Percentiles rank a stretch among this genome's conserved stretches.
These are phyloP conservation scores for Anagrus nilaparvatae DNA, from an alignment of 1,140 invertebrate genomes.

Conservation along the genomic window DNA sequence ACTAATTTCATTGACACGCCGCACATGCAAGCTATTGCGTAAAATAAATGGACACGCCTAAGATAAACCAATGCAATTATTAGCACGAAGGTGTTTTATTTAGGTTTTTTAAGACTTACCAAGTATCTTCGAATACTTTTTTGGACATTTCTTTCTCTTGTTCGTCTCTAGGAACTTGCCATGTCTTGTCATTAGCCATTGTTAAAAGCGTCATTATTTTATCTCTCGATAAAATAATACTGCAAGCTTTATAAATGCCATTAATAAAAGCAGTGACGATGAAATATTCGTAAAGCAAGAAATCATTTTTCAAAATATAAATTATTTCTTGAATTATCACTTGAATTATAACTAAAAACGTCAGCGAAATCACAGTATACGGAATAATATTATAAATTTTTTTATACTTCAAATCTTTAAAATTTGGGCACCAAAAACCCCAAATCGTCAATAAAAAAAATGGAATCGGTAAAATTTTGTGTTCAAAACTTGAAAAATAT, in stretches of 20 bases:
- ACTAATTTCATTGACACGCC: conserved; percentile 1
- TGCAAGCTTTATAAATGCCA: not conserved
- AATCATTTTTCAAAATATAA: not conserved
- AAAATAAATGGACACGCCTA: conserved; percentile 1
- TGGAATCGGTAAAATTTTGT: conserved; percentile 4
- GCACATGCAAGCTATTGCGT: not conserved
- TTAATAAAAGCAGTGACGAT: not conserved
- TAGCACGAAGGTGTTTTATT: too few relatives aligned
- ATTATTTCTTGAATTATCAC: not conserved
- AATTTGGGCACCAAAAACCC: conserved; percentile 3
- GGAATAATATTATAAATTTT: not conserved
- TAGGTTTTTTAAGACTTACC: too few relatives aligned
- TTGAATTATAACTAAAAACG: not conserved
- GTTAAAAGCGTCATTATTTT: not conserved
- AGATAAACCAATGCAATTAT: too few relatives aligned
- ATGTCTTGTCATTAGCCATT: not conserved
- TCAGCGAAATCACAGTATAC: not conserved
- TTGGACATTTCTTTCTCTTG: conserved; percentile 3
- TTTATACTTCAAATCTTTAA: not conserved
- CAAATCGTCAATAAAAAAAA: conserved; percentile 3
- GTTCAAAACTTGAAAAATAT: conserved; percentile 1
- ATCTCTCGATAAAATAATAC: not conserved
- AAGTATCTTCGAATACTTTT: not conserved
- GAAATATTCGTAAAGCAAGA: not conserved
- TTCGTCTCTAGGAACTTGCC: not conserved